Evolutionary conservation across 1,140 invertebrate species (phyloP).

Genomic region (Aphelenchoides fujianensis): DNA sequence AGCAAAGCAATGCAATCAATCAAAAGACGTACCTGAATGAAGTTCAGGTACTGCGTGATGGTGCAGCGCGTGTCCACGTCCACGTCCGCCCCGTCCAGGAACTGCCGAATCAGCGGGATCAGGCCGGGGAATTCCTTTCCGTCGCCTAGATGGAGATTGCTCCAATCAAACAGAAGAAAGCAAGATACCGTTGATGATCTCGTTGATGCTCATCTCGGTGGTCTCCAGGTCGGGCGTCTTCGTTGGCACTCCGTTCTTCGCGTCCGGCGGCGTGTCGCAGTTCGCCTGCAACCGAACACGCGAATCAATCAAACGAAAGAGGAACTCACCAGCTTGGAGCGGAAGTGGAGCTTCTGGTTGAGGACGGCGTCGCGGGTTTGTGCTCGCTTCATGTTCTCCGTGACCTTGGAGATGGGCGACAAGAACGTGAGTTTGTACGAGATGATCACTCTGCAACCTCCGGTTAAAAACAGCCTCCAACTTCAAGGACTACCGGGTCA

Average conservation of each 20-base stretch:
- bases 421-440: slow-evolving; percentile 93
- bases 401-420: slow-evolving; percentile 96
- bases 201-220: slow-evolving; percentile 80
- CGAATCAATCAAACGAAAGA: slow-evolving; percentile 37
- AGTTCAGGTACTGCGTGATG: slow-evolving; percentile 88
- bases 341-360: slow-evolving; percentile 84
- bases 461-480: slow-evolving; percentile 20
- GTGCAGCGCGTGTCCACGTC: slow-evolving; percentile 94
- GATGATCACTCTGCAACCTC: slow-evolving; percentile 91
- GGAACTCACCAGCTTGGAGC: slow-evolving; percentile 65
- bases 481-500: slow-evolving; percentile 75
- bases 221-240: slow-evolving; percentile 47
- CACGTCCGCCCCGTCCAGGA: slow-evolving; percentile 85
- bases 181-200: slow-evolving; percentile 91
- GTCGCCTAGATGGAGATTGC: slow-evolving; percentile 46
- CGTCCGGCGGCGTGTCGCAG: slow-evolving; percentile 62
- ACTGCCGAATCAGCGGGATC: slow-evolving; percentile 85
- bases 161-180: slow-evolving; percentile 23
- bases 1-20: too few species aligned
- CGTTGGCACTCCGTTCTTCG: slow-evolving; percentile 44
- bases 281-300: too few species aligned
- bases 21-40: slow-evolving; percentile 76
- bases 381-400: slow-evolving; percentile 93
- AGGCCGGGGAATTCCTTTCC: slow-evolving; percentile 83
- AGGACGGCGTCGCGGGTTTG: slow-evolving; percentile 82